Evolutionary conservation across 2,113 vertebrate species (phyloP), one percentile per base, ranked within the genome.

Genomic region (Natator depressus): DNA sequence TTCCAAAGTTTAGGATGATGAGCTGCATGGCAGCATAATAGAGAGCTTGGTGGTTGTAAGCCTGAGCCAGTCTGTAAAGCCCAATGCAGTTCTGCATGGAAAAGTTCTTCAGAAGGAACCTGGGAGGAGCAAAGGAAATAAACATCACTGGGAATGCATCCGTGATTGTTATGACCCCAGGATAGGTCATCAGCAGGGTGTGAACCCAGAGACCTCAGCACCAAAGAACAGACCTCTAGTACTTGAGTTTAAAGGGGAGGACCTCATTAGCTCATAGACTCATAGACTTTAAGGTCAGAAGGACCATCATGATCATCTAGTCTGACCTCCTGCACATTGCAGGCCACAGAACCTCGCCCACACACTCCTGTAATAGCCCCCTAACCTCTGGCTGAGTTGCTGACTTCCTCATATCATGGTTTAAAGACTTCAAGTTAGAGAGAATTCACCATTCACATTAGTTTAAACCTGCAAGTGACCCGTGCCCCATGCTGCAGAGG

Each of bases 11-110:
- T 90, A 98, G 98, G 7, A 98, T 98, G 11, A 99, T 98, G 19
- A 98, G 95, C 29, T 98, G 96, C 86, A 98, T 85, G 38, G 98
- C 98, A 54, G 98, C 98, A 8, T 98, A 97, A 81, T 98, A 98
- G 42, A 99, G 97, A n/a, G 98, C 98, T 97, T 98, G 98, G 97
- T 98, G 98, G 10, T 98, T 98, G 89, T 99, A 98, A 5, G 98
- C 98, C 62, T 98, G 98, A 65, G 98, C 98, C 94, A 99, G 96
- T 47, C 98, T 98, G 94, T 98, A 99, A 98, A 99, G 98, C 25
- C 98, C 98, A 90, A 98, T 93, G 80, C 98, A 99, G 95, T 98
- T 99, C 76, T 98, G 98, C 95, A 98, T 97, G 2, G 98, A 98
- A 38, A 98, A 96, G 92, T 98, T 98, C 92, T 98, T 98, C 69